phyloP scores from a whole-genome alignment of 2,113 vertebrate genomes.

The Probosciger aterrimus region DNA sequence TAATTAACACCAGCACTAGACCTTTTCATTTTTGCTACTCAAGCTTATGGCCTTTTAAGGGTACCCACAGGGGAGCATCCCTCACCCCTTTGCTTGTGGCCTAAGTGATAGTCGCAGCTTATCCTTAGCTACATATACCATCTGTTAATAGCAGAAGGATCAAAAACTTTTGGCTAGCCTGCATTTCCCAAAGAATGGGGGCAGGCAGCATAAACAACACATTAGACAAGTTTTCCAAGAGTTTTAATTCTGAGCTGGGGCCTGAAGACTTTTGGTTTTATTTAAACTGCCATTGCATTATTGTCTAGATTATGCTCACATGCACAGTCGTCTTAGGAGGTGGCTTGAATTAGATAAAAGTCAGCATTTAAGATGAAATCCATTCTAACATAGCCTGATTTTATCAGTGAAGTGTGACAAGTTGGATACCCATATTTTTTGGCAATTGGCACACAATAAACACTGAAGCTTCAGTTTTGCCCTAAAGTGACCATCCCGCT shows the following conservation, averaged over 20 bases:
- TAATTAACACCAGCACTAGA: slow-evolving; percentile 99
- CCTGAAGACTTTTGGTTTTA: slow-evolving; percentile 9
- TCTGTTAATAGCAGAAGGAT: slow-evolving; percentile 93
- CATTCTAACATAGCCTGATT: not conserved
- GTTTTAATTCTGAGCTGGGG: slow-evolving; percentile 35
- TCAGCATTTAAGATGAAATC: not conserved
- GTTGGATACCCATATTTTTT: not conserved
- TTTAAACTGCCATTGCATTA: slow-evolving; percentile 8
- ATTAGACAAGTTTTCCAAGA: slow-evolving; percentile 48
- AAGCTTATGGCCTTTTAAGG: slow-evolving; percentile 99
- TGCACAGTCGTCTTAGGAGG: not conserved
- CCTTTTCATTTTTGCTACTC: slow-evolving; percentile 98
- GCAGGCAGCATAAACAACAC: slow-evolving; percentile 66
- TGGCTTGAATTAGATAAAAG: not conserved
- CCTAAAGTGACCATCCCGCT: not conserved
- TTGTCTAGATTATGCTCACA: slow-evolving; percentile 27
- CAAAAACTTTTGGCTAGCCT: slow-evolving; percentile 86
- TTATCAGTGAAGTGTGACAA: not conserved
- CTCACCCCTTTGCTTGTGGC: slow-evolving; percentile 86
- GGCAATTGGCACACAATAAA: not conserved
- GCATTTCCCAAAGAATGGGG: slow-evolving; percentile 69
- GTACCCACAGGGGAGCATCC: slow-evolving; percentile 93
- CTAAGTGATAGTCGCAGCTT: slow-evolving; percentile 85
- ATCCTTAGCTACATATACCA: slow-evolving; percentile 87
- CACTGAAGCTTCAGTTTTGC: slow-evolving; percentile 21